Base-by-base conservation (phyloP, 2,797 vertebrate species). In the Staurois parvus region DNA sequence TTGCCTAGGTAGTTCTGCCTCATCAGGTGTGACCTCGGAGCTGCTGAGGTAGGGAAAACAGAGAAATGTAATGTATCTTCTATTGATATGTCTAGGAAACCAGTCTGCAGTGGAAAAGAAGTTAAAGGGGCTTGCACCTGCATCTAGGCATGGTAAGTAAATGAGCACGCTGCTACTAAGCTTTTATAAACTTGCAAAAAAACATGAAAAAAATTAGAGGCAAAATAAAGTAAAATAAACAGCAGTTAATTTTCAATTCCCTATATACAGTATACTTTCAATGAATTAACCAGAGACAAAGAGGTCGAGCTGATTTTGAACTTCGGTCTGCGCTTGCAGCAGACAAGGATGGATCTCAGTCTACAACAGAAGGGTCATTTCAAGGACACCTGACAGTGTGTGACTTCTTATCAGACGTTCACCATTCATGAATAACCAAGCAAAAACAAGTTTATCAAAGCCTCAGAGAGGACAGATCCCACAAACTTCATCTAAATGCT, bases 401-500 rank as follows among this genome's bases (percentile, higher is more conserved):
- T 79, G 85, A 75, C 62, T 83, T 56, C 80, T 86, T 87, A 83
- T 83, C 80, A 78, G 67, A 81, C 69, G 75, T 87, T 87, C 17
- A 79, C 76, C 81, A 87, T 77, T 79, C 81, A 79, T 87, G 85
- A 79, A 86, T 77, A 82, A 75, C 85, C 81, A 83, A 69, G 81
- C 45, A 30, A 74, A 81, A 87, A 84, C 69, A 79, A 74, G 76
- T 87, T 87, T 84, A 79, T 87, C 85, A 75, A 70, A 68, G 26
- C 62, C 68, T 48, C 32, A 28, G 76, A 79, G 69, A 87, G 64
- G 34, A 30, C 30, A 73, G 72, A 87, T 83, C 74, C 79, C 83
- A 79, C 70, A 84, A 75, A 68, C 76, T 84, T 84, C 85, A 87
- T 87, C 76, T 87, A 87, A 75, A 87, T 87, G 85, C 85, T 87